A percentile compares a stretch with the other conserved stretches of the same genome.
Evolutionary conservation across 2,888 invertebrate species (phyloP).

Genomic region (Orchesella flavescens): DNA sequence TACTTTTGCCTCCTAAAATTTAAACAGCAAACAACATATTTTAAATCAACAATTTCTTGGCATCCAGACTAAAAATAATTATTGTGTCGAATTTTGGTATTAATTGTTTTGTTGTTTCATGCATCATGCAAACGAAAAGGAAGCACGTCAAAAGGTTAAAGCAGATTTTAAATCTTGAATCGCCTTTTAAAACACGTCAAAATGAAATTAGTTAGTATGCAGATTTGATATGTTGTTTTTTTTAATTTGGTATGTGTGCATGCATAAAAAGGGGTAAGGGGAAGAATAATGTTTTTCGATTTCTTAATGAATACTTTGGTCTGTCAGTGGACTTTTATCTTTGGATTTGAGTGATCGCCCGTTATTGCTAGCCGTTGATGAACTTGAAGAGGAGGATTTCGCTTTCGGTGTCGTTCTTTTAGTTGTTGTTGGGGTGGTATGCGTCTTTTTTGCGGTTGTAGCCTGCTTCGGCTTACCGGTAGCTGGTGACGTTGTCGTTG

Average conservation of each 20-base stretch:
- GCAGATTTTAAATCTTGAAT: neutral
- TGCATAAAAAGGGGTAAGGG: neutral
- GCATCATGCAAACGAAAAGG: neutral
- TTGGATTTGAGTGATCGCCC: constrained; percentile 42
- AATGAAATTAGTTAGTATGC: no score
- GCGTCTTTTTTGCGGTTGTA: constrained; percentile 42
- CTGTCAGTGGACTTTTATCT: constrained; percentile 44
- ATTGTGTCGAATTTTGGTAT: neutral
- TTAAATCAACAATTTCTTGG: neutral
- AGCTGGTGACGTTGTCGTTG: constrained; percentile 48
- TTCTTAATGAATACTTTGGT: constrained; percentile 40
- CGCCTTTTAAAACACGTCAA: neutral
- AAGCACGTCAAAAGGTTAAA: neutral
- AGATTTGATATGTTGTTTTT: neutral
- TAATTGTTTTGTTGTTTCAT: neutral
- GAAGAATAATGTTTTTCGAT: no score
- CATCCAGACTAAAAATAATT: neutral
- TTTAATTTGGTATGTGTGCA: neutral
- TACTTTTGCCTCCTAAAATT: constrained; percentile 38
- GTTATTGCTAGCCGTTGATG: constrained; percentile 33
- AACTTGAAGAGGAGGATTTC: constrained; percentile 26
- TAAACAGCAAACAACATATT: neutral
- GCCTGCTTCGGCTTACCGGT: constrained; percentile 36
- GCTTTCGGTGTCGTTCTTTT: constrained; percentile 21
- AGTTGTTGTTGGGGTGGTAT: constrained; percentile 61